phyloP scores from a whole-genome alignment of 2,888 invertebrate species.

The Oxytorus armatus region DNA sequence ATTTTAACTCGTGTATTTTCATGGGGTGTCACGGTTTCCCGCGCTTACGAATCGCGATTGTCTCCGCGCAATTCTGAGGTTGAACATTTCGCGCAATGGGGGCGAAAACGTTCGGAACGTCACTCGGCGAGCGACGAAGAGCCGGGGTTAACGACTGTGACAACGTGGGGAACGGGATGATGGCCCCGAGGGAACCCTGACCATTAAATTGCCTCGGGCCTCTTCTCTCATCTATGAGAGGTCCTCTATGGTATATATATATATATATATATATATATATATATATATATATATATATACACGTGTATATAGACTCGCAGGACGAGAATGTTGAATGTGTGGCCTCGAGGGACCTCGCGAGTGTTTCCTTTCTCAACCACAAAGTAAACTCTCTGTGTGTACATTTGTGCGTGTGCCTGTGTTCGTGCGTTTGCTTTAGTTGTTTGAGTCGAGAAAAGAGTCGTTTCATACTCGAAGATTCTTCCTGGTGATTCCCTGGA shows the following conservation, averaged over 20 bases:
- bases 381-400: slow-evolving; percentile 20
- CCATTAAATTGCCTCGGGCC: slow-evolving; percentile 61
- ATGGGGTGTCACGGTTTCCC: slow-evolving; percentile 21
- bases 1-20: background rate
- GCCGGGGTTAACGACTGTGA: slow-evolving; percentile 65
- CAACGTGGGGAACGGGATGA: slow-evolving; percentile 56
- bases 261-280: background rate
- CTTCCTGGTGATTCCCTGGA: slow-evolving; percentile 32
- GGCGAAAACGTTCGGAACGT: slow-evolving; percentile 16
- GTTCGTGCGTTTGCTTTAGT: too few species aligned
- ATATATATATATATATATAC: background rate
- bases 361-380: slow-evolving; percentile 46
- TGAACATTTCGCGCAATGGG: slow-evolving; percentile 46
- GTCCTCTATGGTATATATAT: slow-evolving; percentile 5
- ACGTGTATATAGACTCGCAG: background rate
- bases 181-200: slow-evolving; percentile 60
- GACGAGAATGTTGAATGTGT: slow-evolving; percentile 14
- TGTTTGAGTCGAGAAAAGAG: slow-evolving; percentile 35
- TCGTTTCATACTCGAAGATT: slow-evolving; percentile 33
- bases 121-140: slow-evolving; percentile 21
- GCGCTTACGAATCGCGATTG: slow-evolving; percentile 15
- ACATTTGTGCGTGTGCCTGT: too few species aligned
- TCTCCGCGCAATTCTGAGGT: slow-evolving; percentile 23
- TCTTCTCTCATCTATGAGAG: slow-evolving; percentile 35
- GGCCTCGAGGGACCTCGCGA: slow-evolving; percentile 52